These are phyloP conservation scores for Hemiprocne comata DNA, from an alignment of 2,113 vertebrate genomes.

Conservation along the genomic window DNA sequence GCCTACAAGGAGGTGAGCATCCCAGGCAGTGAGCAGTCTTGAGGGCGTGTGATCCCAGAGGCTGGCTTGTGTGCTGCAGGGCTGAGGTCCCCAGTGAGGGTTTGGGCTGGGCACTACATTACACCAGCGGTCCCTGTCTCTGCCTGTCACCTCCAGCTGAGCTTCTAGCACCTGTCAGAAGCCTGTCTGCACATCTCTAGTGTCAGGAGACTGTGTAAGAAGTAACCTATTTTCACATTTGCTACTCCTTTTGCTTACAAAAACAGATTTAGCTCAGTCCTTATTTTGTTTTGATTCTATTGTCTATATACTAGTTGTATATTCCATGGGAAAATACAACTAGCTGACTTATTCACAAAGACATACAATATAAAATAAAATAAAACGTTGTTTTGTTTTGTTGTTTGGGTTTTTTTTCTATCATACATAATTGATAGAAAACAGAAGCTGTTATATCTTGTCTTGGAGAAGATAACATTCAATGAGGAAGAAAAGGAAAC, in stretches of 20 bases:
- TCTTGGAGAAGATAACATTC: constrained; percentile 25
- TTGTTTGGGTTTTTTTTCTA: background rate
- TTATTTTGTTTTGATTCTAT: background rate
- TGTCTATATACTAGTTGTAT: background rate
- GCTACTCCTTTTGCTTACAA: background rate
- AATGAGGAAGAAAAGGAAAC: constrained; percentile 15
- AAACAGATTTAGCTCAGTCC: background rate
- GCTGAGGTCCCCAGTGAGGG: background rate
- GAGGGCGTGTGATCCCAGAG: background rate
- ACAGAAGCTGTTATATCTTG: constrained; percentile 37
- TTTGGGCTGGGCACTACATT: background rate
- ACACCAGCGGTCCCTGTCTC: background rate
- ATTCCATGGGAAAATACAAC: background rate
- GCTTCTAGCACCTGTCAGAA: background rate
- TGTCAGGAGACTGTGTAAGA: background rate
- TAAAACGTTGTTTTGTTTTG: no score
- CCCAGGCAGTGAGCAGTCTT: background rate
- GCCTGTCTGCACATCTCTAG: background rate
- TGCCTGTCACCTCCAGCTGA: background rate
- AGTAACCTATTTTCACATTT: background rate
- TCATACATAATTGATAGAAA: constrained; percentile 17
- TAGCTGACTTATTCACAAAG: background rate
- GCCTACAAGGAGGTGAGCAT: accelerated
- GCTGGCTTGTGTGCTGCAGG: background rate
- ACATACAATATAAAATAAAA: background rate